Conservation (phyloP, 2,113 vertebrate genomes). For the Nothocercus nigrocapillus region DNA sequence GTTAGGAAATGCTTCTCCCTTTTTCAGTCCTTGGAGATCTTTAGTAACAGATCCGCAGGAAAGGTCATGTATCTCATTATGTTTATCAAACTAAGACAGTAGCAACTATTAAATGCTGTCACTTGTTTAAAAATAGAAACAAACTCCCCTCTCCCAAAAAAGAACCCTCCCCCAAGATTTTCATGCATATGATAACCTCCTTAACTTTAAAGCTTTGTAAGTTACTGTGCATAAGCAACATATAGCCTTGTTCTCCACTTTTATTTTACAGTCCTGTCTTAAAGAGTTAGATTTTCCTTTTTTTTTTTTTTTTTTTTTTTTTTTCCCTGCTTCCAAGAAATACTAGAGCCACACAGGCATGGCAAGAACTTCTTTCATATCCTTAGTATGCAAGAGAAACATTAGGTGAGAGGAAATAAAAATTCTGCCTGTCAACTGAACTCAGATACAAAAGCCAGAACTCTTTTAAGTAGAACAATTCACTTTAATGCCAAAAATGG, state of each 20-base stretch:
- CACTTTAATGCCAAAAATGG: neutral
- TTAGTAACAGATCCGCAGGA: neutral
- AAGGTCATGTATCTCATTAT: neutral
- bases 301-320: too few species aligned
- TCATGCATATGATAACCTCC: fast-evolving
- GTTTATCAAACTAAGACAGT: neutral
- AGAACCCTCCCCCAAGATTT: neutral
- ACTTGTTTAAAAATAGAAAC: neutral
- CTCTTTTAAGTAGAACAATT: neutral
- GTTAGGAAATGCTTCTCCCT: constrained; percentile 36
- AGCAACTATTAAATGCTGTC: neutral
- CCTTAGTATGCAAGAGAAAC: neutral
- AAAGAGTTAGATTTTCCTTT: neutral
- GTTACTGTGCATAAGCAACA: neutral
- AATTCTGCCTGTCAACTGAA: neutral
- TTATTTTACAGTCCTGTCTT: neutral
- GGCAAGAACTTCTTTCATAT: neutral
- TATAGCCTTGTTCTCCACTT: neutral
- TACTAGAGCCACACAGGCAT: neutral
- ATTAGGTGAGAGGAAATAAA: neutral
- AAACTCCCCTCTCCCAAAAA: too few species aligned
- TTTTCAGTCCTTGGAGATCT: constrained; percentile 1
- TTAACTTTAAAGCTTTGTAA: neutral
- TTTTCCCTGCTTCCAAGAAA: neutral
- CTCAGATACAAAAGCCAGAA: neutral